Base-by-base conservation (phyloP, 2,888 invertebrate genomes). In the Lasius fuliginosus region DNA sequence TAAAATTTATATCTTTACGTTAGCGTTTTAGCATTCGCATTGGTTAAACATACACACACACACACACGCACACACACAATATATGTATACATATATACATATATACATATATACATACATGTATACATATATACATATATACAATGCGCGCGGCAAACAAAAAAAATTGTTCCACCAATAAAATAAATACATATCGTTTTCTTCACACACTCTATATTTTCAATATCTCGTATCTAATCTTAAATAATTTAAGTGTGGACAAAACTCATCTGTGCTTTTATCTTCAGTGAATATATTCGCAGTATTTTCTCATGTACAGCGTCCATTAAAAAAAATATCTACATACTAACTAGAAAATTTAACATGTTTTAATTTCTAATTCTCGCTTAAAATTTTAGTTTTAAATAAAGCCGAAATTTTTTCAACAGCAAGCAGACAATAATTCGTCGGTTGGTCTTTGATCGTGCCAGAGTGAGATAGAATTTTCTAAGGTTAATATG, bases 1-100 rank as follows among this genome's bases (percentile, higher is more conserved):
- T 77, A 56, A 73, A 79, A 58, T 79, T 71, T 79, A 79, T 73
- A 79, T 3, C 30, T 58, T n/a, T 42, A 33, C 23, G 33, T 42
- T 77, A 73, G 69, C 56, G 58, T 73, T 58, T 79, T 73, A 77
- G 42, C 42, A 79, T 73, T 71, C 27, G 53, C 76, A 56, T 68
- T 77, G 69, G 1, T 77, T 77, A 56, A 68, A 77, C 2, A n/a
- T 0, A 53, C 8, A 53, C 0, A 53, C 49, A 53, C 0, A 53
- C 49, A 46, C 4, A 46, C 46, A 46, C 46, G 18, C 18, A 46
- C 15, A 42, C 33, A 33, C 33, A 33, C 5, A 33, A 33, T 33
- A 33, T 11, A 42, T 12, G 5, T 46, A 46, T 23, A 23, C 0
- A 23, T 23, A 0, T 23, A 23, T 23, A 23, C 23, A 23, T 18